Percentiles rank a stretch among this genome's conserved stretches.
These are phyloP conservation scores for Merodon equestris DNA, from an alignment of 2,888 invertebrate species.

Conservation along the genomic window DNA sequence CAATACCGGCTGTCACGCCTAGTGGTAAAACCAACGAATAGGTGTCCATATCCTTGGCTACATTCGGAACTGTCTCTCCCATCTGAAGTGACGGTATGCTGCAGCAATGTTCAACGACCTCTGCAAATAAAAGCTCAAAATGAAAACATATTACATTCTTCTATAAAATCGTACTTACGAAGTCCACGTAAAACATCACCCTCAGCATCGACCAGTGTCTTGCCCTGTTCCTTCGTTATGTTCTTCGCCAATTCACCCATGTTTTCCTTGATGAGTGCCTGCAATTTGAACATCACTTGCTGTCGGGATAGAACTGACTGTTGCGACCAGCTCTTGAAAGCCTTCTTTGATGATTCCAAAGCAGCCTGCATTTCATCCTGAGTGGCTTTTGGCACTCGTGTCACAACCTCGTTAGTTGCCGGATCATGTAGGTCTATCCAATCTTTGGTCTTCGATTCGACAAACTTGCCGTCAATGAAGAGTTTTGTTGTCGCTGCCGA, in stretches of 20 bases:
- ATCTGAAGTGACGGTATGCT: conserved; percentile 94
- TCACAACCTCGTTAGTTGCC: conserved; percentile 91
- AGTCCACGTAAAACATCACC: conserved; percentile 98
- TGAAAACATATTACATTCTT: too few relatives aligned
- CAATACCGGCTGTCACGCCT: conserved; percentile 93
- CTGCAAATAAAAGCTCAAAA: conserved; percentile 78
- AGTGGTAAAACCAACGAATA: conserved; percentile 94
- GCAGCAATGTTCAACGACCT: conserved; percentile 98
- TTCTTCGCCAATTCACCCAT: conserved; percentile 93
- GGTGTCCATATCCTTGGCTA: conserved; percentile 97
- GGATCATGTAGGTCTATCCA: conserved; percentile 98
- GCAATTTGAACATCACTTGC: conserved; percentile 93
- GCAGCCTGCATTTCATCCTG: conserved; percentile 93
- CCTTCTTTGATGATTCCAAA: conserved; percentile 90
- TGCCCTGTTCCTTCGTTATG: conserved; percentile 98
- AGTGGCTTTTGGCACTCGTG: conserved; percentile 94
- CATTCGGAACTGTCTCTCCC: conserved; percentile 91
- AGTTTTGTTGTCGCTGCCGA: conserved; percentile 90
- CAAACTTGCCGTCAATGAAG: conserved; percentile 96
- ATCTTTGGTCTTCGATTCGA: conserved; percentile 94
- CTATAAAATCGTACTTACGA: conserved; percentile 83
- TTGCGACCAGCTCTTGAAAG: conserved; percentile 90
- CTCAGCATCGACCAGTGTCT: conserved; percentile 97
- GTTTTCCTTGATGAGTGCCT: conserved; percentile 91
- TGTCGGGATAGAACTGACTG: conserved; percentile 95